Conservation (phyloP, 2,113 vertebrate species). For the Tetrao urogallus region DNA sequence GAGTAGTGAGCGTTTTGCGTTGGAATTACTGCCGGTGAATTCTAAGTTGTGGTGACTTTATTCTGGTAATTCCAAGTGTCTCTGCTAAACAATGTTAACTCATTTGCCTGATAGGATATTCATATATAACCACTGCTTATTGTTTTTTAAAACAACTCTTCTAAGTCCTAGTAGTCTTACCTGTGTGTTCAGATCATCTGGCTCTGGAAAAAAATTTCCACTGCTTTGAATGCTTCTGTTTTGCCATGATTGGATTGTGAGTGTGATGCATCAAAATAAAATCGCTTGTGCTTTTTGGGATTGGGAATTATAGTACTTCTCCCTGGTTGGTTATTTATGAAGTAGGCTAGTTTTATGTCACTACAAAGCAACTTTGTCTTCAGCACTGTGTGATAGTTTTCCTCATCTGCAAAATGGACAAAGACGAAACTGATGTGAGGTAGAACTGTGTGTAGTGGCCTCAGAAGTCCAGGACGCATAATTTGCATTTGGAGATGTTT, state of each 20-base stretch:
- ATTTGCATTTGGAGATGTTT: not conserved
- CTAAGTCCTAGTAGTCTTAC: rapidly evolving
- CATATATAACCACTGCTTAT: rapidly evolving
- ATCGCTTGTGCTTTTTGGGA: not conserved
- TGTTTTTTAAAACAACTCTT: not conserved
- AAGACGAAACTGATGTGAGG: not conserved
- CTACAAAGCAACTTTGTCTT: not conserved
- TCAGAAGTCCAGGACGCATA: not conserved
- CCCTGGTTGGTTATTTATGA: not conserved
- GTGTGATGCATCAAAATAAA: not conserved
- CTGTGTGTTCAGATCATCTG: not conserved
- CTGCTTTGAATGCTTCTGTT: not conserved
- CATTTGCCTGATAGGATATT: not conserved
- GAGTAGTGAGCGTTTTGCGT: not conserved
- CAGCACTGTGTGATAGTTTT: not conserved
- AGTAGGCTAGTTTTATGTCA: not conserved
- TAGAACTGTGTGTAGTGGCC: not conserved
- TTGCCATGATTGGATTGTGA: not conserved
- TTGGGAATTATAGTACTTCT: not conserved
- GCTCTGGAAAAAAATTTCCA: not conserved
- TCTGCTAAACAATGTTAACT: not conserved
- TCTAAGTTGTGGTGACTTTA: not conserved
- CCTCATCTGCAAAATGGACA: not conserved
- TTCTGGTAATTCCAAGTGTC: not conserved
- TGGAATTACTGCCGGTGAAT: not conserved